phyloP scores from a whole-genome alignment of 2,113 vertebrate genomes.

The Hippocampus barbouri region DNA sequence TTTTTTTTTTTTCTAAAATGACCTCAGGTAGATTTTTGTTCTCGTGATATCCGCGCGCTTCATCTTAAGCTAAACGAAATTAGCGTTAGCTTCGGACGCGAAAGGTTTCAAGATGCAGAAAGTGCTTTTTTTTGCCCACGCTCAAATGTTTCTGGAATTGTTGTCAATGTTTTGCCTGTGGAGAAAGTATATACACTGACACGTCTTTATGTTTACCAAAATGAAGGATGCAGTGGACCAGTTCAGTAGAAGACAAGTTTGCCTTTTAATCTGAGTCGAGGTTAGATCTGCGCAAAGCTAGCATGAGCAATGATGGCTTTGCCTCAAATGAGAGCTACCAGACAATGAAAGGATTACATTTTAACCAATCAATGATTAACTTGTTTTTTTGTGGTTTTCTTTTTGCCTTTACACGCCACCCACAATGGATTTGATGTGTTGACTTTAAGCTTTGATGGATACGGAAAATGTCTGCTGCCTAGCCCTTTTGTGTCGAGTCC shows the following conservation, averaged over 20 bases:
- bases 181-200: neutral
- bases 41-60: neutral
- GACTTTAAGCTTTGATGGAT: no score
- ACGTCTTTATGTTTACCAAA: neutral
- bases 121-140: neutral
- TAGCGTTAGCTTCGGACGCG: neutral
- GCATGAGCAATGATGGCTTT: neutral
- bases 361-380: no score
- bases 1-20: neutral
- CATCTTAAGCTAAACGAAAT: neutral
- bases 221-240: neutral
- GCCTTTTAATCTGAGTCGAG: neutral
- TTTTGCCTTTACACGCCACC: neutral
- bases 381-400: neutral
- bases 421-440: no score
- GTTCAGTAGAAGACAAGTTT: slow-evolving; percentile 6
- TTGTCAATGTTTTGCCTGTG: slow-evolving; percentile 29
- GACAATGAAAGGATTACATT: neutral
- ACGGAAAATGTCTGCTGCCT: no score
- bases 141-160: neutral
- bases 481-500: no score
- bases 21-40: neutral
- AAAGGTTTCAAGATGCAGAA: neutral
- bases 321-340: neutral
- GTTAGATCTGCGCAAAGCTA: neutral